phyloP scores from a whole-genome alignment of 2,888 invertebrate species.

The Pristionchus fissidentatus region DNA sequence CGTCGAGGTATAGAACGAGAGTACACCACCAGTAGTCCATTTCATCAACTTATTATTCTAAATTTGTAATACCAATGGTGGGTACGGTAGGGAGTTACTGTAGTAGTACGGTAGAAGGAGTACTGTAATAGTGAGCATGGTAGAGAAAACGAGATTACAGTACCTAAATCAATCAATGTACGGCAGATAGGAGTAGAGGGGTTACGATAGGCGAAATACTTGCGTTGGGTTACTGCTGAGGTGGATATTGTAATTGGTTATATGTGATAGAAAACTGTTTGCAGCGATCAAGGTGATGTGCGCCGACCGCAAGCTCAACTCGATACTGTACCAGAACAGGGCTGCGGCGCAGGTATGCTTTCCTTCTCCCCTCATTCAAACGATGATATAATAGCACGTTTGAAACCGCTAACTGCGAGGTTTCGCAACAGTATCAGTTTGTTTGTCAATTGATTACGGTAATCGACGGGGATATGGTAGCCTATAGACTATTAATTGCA shows the following conservation, averaged over 20 bases:
- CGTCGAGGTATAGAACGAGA: too few relatives aligned
- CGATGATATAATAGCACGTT: neutral
- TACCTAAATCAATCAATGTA: neutral
- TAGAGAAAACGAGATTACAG: too few relatives aligned
- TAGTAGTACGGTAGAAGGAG: neutral
- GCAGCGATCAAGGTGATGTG: slow-evolving; percentile 84
- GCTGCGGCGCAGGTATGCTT: slow-evolving; percentile 84
- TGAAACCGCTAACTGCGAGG: neutral
- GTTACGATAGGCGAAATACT: neutral
- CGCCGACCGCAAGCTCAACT: slow-evolving; percentile 83
- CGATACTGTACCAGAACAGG: slow-evolving; percentile 90
- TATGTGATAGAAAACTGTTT: slow-evolving; percentile 20
- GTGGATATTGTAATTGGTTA: neutral
- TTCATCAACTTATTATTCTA: too few relatives aligned
- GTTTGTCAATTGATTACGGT: too few relatives aligned
- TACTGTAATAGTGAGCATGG: too few relatives aligned
- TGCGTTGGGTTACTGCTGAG: neutral
- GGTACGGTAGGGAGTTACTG: neutral
- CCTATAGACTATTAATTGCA: neutral
- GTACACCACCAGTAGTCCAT: too few relatives aligned
- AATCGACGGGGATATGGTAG: too few relatives aligned
- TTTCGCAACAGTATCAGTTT: too few relatives aligned
- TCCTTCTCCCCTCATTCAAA: slow-evolving; percentile 76
- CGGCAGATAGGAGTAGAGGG: too few relatives aligned
- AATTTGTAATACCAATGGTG: slow-evolving; percentile 89